Percentiles rank a stretch among this genome's conserved stretches.
Evolutionary conservation across 2,113 vertebrate genomes (phyloP).

Genomic region (Callipepla californica): DNA sequence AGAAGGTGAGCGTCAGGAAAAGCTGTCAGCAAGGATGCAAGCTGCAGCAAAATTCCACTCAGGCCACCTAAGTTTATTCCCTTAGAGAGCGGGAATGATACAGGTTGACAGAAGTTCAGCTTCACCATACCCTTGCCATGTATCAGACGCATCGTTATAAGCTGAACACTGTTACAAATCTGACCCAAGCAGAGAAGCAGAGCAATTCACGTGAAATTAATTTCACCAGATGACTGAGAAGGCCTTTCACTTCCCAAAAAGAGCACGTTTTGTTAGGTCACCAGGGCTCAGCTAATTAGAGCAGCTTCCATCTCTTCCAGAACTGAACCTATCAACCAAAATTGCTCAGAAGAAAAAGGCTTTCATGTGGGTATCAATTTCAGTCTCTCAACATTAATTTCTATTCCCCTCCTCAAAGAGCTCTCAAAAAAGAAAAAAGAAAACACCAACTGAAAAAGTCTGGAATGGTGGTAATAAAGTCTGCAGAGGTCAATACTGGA

Average conservation of each 20-base stretch:
- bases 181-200: background rate
- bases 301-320: background rate
- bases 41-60: background rate
- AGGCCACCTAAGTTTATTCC: background rate
- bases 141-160: background rate
- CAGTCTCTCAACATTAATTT: background rate
- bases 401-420: background rate
- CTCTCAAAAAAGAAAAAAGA: background rate
- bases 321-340: background rate
- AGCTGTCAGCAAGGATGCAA: background rate
- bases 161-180: background rate
- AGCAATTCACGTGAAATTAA: slow-evolving; percentile 11
- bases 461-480: background rate
- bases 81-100: background rate
- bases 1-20: background rate
- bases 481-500: background rate
- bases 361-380: background rate
- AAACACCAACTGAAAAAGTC: background rate
- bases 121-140: background rate
- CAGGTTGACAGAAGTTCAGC: background rate
- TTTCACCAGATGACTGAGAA: background rate
- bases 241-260: background rate
- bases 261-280: background rate
- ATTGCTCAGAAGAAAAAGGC: background rate
- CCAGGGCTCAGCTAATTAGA: background rate